A percentile compares a stretch with the other conserved stretches of the same genome.
These are phyloP conservation scores for Lamellibrachia luymesi DNA, from an alignment of 1,140 invertebrate genomes.

Conservation along the genomic window DNA sequence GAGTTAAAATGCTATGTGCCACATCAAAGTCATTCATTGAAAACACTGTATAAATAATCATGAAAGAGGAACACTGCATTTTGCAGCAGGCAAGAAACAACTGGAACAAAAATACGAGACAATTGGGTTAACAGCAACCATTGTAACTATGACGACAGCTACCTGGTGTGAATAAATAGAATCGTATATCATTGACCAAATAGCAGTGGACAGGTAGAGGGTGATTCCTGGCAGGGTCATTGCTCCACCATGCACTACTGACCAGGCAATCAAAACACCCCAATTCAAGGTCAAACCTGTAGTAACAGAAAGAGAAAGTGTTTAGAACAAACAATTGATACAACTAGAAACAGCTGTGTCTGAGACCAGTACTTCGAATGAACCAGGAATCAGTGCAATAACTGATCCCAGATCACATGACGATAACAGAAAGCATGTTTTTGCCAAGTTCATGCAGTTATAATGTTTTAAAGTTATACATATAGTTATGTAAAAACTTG, in stretches of 20 bases:
- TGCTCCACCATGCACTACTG: slow-evolving; percentile 62
- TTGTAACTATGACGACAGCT: slow-evolving; percentile 7
- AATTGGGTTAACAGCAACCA: slow-evolving; percentile 13
- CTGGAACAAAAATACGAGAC: slow-evolving; percentile 10
- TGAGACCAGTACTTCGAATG: not conserved
- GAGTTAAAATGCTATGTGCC: not conserved
- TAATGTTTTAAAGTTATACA: too few relatives aligned
- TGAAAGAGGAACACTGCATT: not conserved
- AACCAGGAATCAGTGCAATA: too few relatives aligned
- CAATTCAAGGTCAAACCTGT: slow-evolving; percentile 82
- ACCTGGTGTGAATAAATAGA: slow-evolving; percentile 96
- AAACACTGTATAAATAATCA: not conserved
- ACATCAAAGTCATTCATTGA: not conserved
- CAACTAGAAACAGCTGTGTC: not conserved
- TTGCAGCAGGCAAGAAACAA: not conserved
- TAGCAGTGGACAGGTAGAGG: slow-evolving; percentile 74
- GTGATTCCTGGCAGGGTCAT: not conserved
- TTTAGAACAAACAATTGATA: not conserved
- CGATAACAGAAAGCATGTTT: too few relatives aligned
- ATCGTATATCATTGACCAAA: slow-evolving; percentile 95
- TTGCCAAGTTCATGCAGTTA: too few relatives aligned
- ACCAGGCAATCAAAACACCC: slow-evolving; percentile 90
- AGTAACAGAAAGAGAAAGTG: slow-evolving; percentile 17
- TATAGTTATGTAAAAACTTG: too few relatives aligned
- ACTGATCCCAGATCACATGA: too few relatives aligned